These are phyloP conservation scores for Adelosebastes latens DNA, from an alignment of 2,797 vertebrate species.

Conservation along the genomic window DNA sequence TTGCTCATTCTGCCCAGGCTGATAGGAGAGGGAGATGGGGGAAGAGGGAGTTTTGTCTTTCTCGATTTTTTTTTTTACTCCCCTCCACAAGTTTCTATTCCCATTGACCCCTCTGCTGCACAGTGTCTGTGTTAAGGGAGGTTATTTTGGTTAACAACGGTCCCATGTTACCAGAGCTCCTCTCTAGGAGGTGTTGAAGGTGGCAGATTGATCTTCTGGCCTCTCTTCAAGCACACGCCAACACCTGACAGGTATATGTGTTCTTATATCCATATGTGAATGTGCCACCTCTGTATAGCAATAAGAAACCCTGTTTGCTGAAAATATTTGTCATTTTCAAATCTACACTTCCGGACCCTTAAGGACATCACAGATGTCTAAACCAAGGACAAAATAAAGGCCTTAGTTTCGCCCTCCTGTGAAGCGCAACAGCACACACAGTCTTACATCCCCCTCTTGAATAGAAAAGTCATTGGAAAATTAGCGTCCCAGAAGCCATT, in stretches of 20 bases:
- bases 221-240: conserved; percentile 56
- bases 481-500: conserved; percentile 6
- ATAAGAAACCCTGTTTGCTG: neutral
- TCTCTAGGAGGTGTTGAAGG: conserved; percentile 69
- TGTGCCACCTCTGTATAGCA: conserved; percentile 4
- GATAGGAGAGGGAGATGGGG: conserved; percentile 58
- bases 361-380: conserved; percentile 35
- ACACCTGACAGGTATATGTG: conserved; percentile 61
- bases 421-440: conserved; percentile 5
- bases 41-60: conserved; percentile 61
- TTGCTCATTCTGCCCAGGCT: conserved; percentile 59
- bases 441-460: neutral
- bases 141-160: conserved; percentile 73
- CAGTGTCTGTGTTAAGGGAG: conserved; percentile 50
- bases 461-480: neutral
- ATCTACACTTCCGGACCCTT: conserved; percentile 33
- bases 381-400: conserved; percentile 46
- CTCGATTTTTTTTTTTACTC: conserved; percentile 29
- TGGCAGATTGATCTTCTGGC: conserved; percentile 72
- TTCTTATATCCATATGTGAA: conserved; percentile 27
- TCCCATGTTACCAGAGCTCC: conserved; percentile 48
- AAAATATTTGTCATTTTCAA: conserved; percentile 50
- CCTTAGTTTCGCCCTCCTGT: conserved; percentile 9
- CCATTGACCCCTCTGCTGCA: conserved; percentile 62
- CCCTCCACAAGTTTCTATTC: conserved; percentile 56